These are phyloP conservation scores for Leuciscus idus DNA, from an alignment of 2,113 vertebrate genomes.

Conservation along the genomic window DNA sequence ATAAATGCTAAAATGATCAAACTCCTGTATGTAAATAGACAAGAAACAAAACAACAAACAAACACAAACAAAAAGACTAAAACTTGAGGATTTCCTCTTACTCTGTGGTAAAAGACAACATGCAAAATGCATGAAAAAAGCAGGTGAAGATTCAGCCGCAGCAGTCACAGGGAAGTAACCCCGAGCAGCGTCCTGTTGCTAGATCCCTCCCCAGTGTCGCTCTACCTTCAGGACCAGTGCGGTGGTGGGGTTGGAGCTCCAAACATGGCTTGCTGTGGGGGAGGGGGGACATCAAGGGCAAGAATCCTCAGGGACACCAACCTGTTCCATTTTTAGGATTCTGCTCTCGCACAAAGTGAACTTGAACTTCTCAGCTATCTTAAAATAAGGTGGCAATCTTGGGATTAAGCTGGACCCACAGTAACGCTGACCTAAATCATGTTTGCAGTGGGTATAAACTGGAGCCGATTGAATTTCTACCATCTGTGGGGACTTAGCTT, in stretches of 20 bases:
- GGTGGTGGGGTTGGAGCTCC: constrained; percentile 36
- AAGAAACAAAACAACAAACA: constrained; percentile 42
- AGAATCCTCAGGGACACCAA: constrained; percentile 62
- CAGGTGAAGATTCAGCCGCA: constrained; percentile 61
- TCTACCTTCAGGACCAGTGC: constrained; percentile 65
- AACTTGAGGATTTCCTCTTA: constrained; percentile 18
- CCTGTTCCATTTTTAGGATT: constrained; percentile 75
- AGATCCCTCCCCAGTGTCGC: constrained; percentile 73
- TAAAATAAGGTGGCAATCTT: constrained; percentile 80
- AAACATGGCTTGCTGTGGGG: constrained; percentile 64
- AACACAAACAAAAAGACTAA: constrained; percentile 45
- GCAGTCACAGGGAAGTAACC: constrained; percentile 60
- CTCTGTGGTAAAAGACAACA: constrained; percentile 61
- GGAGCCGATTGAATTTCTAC: constrained; percentile 54
- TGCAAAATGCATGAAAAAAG: constrained; percentile 68
- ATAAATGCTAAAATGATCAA: neutral
- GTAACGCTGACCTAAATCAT: constrained; percentile 73
- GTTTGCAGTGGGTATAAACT: constrained; percentile 55
- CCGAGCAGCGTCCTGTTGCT: constrained; percentile 59
- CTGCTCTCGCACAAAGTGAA: constrained; percentile 70
- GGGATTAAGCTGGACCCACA: constrained; percentile 75
- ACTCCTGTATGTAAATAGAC: neutral
- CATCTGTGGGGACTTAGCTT: constrained; percentile 55
- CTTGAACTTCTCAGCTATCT: constrained; percentile 75
- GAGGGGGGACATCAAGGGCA: constrained; percentile 59